phyloP scores from a whole-genome alignment of 2,113 vertebrate genomes.

The Haliaeetus leucogaster region DNA sequence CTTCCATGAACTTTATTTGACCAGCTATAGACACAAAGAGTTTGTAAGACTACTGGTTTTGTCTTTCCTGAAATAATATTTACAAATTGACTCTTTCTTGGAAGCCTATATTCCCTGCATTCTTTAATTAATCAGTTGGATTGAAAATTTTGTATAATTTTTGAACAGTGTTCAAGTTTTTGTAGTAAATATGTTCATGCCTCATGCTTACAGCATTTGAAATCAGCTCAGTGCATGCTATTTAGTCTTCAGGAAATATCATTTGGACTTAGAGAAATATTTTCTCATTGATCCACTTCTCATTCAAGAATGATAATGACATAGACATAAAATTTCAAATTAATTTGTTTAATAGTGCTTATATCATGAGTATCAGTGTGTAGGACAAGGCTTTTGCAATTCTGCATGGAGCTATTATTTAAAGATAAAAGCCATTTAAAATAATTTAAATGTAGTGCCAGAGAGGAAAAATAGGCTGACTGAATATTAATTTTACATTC shows the following conservation, averaged over 20 bases:
- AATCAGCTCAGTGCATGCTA: background rate
- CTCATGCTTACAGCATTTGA: background rate
- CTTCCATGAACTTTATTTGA: background rate
- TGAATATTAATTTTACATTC: constrained; percentile 47
- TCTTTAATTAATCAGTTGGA: background rate
- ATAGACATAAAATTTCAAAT: background rate
- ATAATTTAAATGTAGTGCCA: constrained; percentile 20
- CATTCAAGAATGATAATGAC: background rate
- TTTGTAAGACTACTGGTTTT: background rate
- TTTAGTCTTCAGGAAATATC: background rate
- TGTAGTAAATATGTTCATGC: background rate
- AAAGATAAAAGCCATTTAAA: constrained; percentile 52
- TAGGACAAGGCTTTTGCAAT: constrained; percentile 11
- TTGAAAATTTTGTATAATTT: background rate
- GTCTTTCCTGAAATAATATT: background rate
- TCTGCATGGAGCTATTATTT: constrained; percentile 7
- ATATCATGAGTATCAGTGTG: constrained; percentile 7
- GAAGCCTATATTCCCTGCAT: background rate
- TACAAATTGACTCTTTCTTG: background rate
- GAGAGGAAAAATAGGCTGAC: constrained; percentile 2
- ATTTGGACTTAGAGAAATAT: background rate
- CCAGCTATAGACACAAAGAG: background rate
- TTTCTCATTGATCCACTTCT: constrained; percentile 13
- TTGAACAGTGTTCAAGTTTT: background rate
- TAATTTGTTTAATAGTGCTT: constrained; percentile 38